Evolutionary conservation across 2,113 vertebrate species (phyloP).

Genomic region (Peromyscus leucopus): DNA sequence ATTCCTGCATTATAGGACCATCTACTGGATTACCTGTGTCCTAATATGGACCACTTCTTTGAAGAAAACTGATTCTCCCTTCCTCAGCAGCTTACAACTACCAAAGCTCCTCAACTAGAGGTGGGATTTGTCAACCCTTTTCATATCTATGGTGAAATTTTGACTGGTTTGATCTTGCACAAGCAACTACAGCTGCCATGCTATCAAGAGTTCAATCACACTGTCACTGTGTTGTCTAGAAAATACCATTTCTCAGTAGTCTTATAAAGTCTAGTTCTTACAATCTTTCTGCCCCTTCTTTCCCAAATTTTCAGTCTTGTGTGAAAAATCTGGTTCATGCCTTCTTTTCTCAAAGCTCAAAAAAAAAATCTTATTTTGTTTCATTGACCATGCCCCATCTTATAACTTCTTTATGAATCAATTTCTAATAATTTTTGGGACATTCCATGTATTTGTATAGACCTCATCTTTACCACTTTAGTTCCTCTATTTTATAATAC

Average conservation of each 20-base stretch:
- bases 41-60: not conserved
- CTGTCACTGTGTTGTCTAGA: not conserved
- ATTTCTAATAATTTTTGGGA: not conserved
- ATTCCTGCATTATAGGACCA: not conserved
- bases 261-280: not conserved
- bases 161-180: not conserved
- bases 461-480: not conserved
- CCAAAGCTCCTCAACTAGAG: not conserved
- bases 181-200: not conserved
- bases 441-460: not conserved
- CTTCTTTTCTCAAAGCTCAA: not conserved
- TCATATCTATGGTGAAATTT: not conserved
- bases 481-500: not conserved
- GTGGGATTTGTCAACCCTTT: not conserved
- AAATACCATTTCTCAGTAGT: not conserved
- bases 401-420: conserved; percentile 3
- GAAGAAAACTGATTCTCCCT: not conserved
- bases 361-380: not conserved
- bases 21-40: not conserved
- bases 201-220: too few species aligned
- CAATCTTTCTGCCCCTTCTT: not conserved
- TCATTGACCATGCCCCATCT: not conserved
- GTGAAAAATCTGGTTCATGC: too few species aligned
- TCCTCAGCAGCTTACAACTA: not conserved
- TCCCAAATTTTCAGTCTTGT: too few species aligned